These are phyloP conservation scores for Myodes glareolus DNA, from an alignment of 2,113 vertebrate species.

Conservation along the genomic window DNA sequence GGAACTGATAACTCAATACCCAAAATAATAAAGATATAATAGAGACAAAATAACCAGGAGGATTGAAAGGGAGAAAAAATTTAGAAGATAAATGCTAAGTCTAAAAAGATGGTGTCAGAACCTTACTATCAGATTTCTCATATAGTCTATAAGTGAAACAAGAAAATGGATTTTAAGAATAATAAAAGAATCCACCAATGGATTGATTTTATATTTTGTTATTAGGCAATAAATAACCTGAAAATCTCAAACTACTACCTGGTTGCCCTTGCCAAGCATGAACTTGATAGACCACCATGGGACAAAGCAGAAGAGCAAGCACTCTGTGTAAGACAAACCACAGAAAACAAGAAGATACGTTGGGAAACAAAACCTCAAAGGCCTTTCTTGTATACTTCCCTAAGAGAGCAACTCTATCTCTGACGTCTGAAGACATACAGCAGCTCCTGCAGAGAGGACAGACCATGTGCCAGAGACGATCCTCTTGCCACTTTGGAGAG, in stretches of 20 bases:
- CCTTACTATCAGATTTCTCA: neutral
- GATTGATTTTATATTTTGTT: neutral
- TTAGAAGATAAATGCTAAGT: neutral
- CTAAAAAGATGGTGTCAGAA: neutral
- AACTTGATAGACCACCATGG: neutral
- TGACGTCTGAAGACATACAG: neutral
- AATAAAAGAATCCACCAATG: slow-evolving; percentile 13
- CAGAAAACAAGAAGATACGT: neutral
- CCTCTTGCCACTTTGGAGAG: neutral
- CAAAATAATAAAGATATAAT: neutral
- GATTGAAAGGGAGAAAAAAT: neutral
- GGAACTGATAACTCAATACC: neutral
- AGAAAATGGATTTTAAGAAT: neutral
- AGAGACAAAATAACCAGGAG: neutral
- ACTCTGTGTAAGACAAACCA: neutral
- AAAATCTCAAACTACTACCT: neutral
- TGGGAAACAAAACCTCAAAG: neutral
- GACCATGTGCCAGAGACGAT: neutral
- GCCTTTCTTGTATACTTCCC: neutral
- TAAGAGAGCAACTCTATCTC: neutral
- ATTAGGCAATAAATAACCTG: neutral
- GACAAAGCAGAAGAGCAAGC: neutral
- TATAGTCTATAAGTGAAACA: neutral
- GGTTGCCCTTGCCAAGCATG: neutral
- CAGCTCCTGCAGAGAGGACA: neutral